Conservation (phyloP, 1,140 invertebrate genomes). For the Carcinoscorpius rotundicauda region DNA sequence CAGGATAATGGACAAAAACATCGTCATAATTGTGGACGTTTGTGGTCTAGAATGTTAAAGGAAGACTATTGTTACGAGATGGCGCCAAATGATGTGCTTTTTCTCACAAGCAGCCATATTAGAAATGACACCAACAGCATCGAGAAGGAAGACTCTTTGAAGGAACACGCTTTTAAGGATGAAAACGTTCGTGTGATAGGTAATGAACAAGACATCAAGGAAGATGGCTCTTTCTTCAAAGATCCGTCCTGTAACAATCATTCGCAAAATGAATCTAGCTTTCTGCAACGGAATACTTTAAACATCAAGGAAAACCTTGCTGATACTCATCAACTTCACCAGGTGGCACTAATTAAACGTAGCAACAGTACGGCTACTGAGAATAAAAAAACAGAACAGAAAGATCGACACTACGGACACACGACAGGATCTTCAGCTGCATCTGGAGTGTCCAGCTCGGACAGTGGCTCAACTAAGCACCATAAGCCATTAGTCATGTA, state of each 20-base stretch:
- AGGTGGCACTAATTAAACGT: slow-evolving; percentile 12
- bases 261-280: slow-evolving; percentile 4
- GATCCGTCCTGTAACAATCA: slow-evolving; percentile 5
- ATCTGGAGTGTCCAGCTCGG: slow-evolving; percentile 17
- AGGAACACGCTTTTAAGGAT: slow-evolving; percentile 12
- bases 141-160: slow-evolving; percentile 10
- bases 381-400: too few species aligned
- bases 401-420: neutral
- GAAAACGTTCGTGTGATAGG: slow-evolving; percentile 17
- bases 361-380: slow-evolving; percentile 10
- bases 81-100: slow-evolving; percentile 17
- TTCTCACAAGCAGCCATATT: slow-evolving; percentile 11
- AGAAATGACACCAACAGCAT: slow-evolving; percentile 4
- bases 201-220: slow-evolving; percentile 18
- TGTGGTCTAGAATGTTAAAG: slow-evolving; percentile 16
- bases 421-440: slow-evolving; percentile 4
- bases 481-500: slow-evolving; percentile 18
- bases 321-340: slow-evolving; percentile 17
- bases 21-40: neutral
- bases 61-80: slow-evolving; percentile 19
- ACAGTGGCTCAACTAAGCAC: slow-evolving; percentile 13
- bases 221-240: slow-evolving; percentile 1
- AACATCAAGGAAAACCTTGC: slow-evolving; percentile 13
- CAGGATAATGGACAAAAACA: slow-evolving; percentile 4
- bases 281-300: slow-evolving; percentile 13